Conservation (phyloP, 1,140 invertebrate species). For the Gonatopus flavifemur region DNA sequence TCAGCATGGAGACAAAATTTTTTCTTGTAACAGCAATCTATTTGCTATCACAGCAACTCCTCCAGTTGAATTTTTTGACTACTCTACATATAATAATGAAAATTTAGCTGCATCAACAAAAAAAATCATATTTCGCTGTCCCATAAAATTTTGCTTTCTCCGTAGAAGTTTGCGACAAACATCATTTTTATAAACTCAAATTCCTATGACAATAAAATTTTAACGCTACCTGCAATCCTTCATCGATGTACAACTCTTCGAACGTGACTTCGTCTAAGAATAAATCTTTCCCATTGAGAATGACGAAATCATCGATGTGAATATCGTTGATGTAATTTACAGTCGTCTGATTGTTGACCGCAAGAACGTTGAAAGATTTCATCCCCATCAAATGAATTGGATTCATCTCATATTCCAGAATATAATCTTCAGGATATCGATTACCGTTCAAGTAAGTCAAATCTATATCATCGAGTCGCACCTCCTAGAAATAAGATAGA, state of each 20-base stretch:
- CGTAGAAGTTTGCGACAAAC: too few relatives aligned
- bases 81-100: too few relatives aligned
- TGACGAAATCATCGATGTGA: conserved; percentile 33
- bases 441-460: conserved; percentile 30
- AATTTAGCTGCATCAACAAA: too few relatives aligned
- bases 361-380: conserved; percentile 33
- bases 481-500: conserved; percentile 22
- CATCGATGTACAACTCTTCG: conserved; percentile 34
- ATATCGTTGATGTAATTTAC: conserved; percentile 34
- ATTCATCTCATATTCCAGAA: conserved; percentile 8
- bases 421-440: conserved; percentile 34
- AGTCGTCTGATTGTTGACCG: conserved; percentile 2
- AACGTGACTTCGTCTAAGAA: conserved; percentile 34
- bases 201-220: background rate
- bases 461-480: conserved; percentile 16
- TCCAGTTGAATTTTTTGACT: too few relatives aligned
- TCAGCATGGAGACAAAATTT: too few relatives aligned
- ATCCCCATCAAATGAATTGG: conserved; percentile 14
- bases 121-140: too few relatives aligned
- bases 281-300: conserved; percentile 21
- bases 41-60: too few relatives aligned
- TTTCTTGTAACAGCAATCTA: too few relatives aligned
- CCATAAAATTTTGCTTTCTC: too few relatives aligned
- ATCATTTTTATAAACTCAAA: background rate
- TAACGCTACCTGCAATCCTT: conserved; percentile 24